These are phyloP conservation scores for Biston betularia DNA, from an alignment of 2,888 invertebrate genomes.

Conservation along the genomic window DNA sequence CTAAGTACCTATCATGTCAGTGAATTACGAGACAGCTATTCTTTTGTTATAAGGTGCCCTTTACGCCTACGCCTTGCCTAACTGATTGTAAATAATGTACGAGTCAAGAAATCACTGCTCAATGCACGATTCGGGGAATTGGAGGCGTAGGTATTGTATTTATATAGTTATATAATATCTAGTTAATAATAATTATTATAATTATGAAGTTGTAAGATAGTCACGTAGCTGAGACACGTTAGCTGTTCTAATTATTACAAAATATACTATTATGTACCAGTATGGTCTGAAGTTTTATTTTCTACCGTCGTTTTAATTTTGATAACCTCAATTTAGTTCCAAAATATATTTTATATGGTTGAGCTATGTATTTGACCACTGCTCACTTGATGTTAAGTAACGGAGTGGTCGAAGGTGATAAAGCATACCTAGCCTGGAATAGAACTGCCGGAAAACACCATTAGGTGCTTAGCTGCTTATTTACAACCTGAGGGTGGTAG, in stretches of 20 bases:
- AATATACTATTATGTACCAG: slow-evolving; percentile 73
- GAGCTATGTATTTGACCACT: too few species aligned
- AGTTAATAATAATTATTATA: slow-evolving; percentile 41
- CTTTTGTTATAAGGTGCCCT: background rate
- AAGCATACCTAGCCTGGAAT: too few species aligned
- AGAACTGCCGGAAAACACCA: too few species aligned
- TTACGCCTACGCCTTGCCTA: background rate
- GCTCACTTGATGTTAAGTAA: too few species aligned
- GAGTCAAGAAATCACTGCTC: slow-evolving; percentile 64
- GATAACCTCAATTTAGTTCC: background rate
- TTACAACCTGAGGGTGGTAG: too few species aligned
- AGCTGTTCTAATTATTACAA: slow-evolving; percentile 78
- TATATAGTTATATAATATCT: slow-evolving; percentile 38
- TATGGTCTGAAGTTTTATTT: slow-evolving; percentile 46
- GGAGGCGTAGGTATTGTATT: slow-evolving; percentile 63
- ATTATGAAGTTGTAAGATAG: slow-evolving; percentile 50
- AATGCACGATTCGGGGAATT: slow-evolving; percentile 82
- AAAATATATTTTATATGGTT: background rate
- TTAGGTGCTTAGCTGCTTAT: too few species aligned
- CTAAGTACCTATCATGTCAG: background rate
- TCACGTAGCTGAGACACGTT: slow-evolving; percentile 63
- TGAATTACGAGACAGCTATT: background rate
- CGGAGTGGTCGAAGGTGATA: too few species aligned
- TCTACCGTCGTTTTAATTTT: too few species aligned
- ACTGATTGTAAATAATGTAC: slow-evolving; percentile 45